A percentile compares a stretch with the other conserved stretches of the same genome.
phyloP scores from a whole-genome alignment of 1,140 invertebrate genomes.

The Eupeodes corollae region DNA sequence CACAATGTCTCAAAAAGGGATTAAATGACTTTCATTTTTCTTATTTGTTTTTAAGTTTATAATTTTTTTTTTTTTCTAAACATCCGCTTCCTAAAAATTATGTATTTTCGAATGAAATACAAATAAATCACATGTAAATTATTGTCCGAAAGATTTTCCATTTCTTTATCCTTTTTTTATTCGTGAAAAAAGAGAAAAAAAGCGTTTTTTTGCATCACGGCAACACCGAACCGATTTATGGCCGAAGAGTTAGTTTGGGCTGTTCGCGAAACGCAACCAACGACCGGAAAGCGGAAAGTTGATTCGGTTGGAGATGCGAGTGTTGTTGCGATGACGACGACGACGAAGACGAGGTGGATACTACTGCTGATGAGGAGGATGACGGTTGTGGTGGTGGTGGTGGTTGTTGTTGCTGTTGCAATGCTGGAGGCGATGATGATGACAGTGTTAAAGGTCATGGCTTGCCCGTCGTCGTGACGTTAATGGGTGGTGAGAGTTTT shows the following conservation, averaged over 20 bases:
- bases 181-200: not conserved
- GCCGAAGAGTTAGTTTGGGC: slow-evolving; percentile 24
- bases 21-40: no score
- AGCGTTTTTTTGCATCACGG: not conserved
- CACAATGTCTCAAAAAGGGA: no score
- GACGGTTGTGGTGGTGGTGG: slow-evolving; percentile 1
- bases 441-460: slow-evolving; percentile 29
- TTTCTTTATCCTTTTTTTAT: slow-evolving; percentile 1
- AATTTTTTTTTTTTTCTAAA: slow-evolving; percentile 16
- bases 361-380: slow-evolving; percentile 8
- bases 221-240: slow-evolving; percentile 14
- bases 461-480: slow-evolving; percentile 29
- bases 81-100: slow-evolving; percentile 35
- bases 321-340: no score
- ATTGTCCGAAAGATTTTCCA: slow-evolving; percentile 34
- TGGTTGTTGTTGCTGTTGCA: slow-evolving; percentile 3
- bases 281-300: slow-evolving; percentile 29
- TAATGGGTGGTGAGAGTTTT: slow-evolving; percentile 32
- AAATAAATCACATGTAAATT: slow-evolving; percentile 39
- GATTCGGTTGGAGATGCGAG: no score
- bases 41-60: not conserved
- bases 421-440: slow-evolving; percentile 2
- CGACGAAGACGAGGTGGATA: slow-evolving; percentile 18
- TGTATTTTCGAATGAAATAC: slow-evolving; percentile 34
- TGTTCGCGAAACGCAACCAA: slow-evolving; percentile 33